Evolutionary conservation across 2,113 vertebrate genomes (phyloP).

Genomic region (Aythya baeri): DNA sequence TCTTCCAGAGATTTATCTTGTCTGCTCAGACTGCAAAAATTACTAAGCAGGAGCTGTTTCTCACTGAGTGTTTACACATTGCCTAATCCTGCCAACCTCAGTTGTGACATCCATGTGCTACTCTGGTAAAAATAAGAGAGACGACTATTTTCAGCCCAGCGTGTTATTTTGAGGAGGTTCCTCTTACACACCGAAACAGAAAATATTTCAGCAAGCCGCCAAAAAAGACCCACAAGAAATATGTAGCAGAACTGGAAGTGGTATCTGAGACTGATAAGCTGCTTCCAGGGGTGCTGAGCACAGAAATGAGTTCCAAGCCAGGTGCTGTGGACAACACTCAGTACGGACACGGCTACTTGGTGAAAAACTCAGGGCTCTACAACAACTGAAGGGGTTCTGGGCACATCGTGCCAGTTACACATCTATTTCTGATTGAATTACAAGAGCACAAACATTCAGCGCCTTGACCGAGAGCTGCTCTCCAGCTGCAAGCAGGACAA

Average conservation of each 20-base stretch:
- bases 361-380: background rate
- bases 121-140: constrained; percentile 24
- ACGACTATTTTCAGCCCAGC: constrained; percentile 42
- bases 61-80: constrained; percentile 21
- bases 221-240: background rate
- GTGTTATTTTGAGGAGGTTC: constrained; percentile 37
- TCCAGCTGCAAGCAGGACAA: background rate
- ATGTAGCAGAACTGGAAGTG: background rate
- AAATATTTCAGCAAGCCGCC: background rate
- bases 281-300: background rate
- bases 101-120: constrained; percentile 23
- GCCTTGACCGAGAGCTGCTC: background rate
- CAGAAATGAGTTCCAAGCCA: background rate
- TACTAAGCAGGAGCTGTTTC: constrained; percentile 32
- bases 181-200: constrained; percentile 24
- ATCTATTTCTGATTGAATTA: background rate
- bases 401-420: background rate
- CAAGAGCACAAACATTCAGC: background rate
- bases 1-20: constrained; percentile 14
- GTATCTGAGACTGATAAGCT: background rate
- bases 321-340: background rate
- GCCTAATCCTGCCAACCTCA: constrained; percentile 22
- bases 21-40: constrained; percentile 39
- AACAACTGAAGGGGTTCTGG: background rate
- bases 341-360: background rate